Conservation (phyloP, 2,888 invertebrate genomes). For the Dynastes tityus region DNA sequence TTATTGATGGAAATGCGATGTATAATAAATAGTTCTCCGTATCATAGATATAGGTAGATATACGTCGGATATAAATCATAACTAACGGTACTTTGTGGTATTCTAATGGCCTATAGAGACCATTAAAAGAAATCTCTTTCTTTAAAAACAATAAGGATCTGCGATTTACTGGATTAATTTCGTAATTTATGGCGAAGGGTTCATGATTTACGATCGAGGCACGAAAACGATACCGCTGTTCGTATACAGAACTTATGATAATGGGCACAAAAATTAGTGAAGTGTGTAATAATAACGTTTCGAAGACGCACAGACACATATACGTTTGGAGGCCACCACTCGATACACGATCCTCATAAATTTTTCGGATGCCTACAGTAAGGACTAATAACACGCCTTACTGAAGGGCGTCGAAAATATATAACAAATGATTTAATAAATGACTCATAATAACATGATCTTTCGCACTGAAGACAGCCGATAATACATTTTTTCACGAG, state of each 20-base stretch:
- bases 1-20: too few species aligned
- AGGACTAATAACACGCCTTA: slow-evolving; percentile 58
- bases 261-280: slow-evolving; percentile 51
- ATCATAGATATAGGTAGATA: too few species aligned
- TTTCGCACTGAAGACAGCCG: slow-evolving; percentile 47
- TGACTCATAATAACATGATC: slow-evolving; percentile 60
- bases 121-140: background rate
- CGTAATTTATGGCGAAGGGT: slow-evolving; percentile 32
- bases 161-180: slow-evolving; percentile 30
- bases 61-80: too few species aligned
- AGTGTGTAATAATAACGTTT: slow-evolving; percentile 51
- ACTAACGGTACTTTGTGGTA: too few species aligned
- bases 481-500: slow-evolving; percentile 34
- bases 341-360: slow-evolving; percentile 57
- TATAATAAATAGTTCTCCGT: too few species aligned
- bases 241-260: slow-evolving; percentile 40
- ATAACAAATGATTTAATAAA: slow-evolving; percentile 62
- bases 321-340: slow-evolving; percentile 38
- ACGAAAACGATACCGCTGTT: slow-evolving; percentile 27
- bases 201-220: slow-evolving; percentile 18
- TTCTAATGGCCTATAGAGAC: background rate
- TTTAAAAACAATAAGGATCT: slow-evolving; percentile 6
- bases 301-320: slow-evolving; percentile 34
- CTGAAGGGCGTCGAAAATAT: slow-evolving; percentile 61
- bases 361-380: slow-evolving; percentile 59